A percentile compares a stretch with the other conserved stretches of the same genome.
phyloP scores from a whole-genome alignment of 2,888 invertebrate genomes.

The Sipha maydis region DNA sequence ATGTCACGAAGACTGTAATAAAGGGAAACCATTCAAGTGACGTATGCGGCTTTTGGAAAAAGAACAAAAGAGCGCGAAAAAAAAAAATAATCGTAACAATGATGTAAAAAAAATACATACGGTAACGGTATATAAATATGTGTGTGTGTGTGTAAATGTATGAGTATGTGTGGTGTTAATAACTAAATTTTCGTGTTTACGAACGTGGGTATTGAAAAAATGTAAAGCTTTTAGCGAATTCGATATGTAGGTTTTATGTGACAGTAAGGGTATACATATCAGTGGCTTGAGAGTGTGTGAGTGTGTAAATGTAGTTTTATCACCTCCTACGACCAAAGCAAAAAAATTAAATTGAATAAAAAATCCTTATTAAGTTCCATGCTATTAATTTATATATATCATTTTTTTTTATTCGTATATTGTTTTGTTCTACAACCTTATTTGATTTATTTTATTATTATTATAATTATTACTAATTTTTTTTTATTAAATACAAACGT shows the following conservation, averaged over 20 bases:
- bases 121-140: neutral
- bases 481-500: neutral
- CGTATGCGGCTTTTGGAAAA: neutral
- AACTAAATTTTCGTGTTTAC: neutral
- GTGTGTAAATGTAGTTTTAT: neutral
- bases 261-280: neutral
- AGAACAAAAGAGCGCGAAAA: neutral
- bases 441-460: neutral
- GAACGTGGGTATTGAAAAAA: neutral
- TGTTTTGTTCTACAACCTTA: no score
- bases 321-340: neutral
- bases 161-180: neutral
- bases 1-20: conserved; percentile 3
- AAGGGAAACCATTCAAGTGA: neutral
- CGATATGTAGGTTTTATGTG: conserved; percentile 10
- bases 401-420: no score
- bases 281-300: neutral
- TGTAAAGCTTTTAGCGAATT: conserved; percentile 37
- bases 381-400: neutral
- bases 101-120: neutral
- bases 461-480: neutral
- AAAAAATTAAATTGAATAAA: neutral
- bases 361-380: neutral
- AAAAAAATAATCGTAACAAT: conserved; percentile 3
- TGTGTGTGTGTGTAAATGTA: neutral